Evolutionary conservation across 2,113 vertebrate genomes (phyloP), one percentile per base, ranked within the genome.

Genomic region (Hipposideros armiger): DNA sequence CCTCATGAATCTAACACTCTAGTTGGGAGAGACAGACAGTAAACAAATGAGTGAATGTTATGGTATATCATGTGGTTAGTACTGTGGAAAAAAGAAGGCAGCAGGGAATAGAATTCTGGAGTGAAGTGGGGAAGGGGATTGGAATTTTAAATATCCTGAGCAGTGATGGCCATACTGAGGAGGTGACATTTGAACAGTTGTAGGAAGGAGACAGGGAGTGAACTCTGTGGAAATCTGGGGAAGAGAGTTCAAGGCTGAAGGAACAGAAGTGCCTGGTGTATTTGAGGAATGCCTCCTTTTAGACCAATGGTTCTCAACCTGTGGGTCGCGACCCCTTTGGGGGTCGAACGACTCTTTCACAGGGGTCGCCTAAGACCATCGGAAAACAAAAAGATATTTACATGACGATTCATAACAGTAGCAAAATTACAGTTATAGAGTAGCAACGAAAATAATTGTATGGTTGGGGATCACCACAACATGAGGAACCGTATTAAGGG

Each of bases 191-290:
- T n/a, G 22, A 47, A 50, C 45, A 30, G 47, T 66, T n/a, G 17
- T 20, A 20, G 62, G 62, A 14, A 54, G 45, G 87, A 36, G 11
- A 16, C 3, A 5, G 11, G 3, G 24, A 15, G 4, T 0, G 6
- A 47, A 64, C 17, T 54, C 0, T 26, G 50, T 19, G 67, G 28
- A 60, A 9, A 45, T 2, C 40, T 26, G 91, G 26, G 40, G 52
- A 62, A 17, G 62, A 32, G 36, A 1, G 5, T 24, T 42, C 11
- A 7, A 8, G 7, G 54, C 5, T 11, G 45, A 28, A 52, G 24
- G 66, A 30, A 13, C 3, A 1, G 1, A 2, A 1, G 19, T 14
- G 7, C 52, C 20, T 0, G 7, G 14, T 42, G 19, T 13, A 0
- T 17, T 22, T 9, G 50, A 81, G 56, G 20, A 28, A 4, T 26